Evolutionary conservation across 2,797 vertebrate species (phyloP).

Genomic region (Salarias fasciatus): DNA sequence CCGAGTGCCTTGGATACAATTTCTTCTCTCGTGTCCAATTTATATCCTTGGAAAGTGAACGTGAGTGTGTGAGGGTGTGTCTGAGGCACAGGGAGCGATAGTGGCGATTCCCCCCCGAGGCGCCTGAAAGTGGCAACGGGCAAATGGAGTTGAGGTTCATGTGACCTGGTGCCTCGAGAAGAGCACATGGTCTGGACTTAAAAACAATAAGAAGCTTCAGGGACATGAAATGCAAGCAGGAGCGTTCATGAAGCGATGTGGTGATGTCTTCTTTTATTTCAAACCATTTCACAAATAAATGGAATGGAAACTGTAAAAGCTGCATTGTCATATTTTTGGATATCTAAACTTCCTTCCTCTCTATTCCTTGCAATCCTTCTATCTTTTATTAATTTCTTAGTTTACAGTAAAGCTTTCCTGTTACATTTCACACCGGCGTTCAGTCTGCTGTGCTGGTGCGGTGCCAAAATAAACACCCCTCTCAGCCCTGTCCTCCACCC

Average conservation of each 20-base stretch:
- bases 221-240: conserved; percentile 1
- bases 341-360: no score
- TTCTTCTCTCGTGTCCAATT: conserved; percentile 69
- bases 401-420: background rate
- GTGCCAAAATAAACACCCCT: conserved; percentile 28
- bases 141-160: conserved; percentile 70
- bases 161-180: conserved; percentile 71
- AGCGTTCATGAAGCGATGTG: conserved; percentile 11
- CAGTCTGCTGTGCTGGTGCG: conserved; percentile 20
- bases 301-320: no score
- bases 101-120: conserved; percentile 60
- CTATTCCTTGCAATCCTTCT: no score
- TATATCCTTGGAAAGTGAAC: conserved; percentile 39
- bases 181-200: conserved; percentile 70
- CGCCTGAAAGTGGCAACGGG: conserved; percentile 68
- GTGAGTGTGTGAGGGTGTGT: conserved; percentile 19
- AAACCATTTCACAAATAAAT: no score
- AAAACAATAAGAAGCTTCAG: conserved; percentile 65
- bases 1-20: conserved; percentile 56
- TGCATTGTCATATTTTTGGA: no score
- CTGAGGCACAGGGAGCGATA: conserved; percentile 39
- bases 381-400: no score
- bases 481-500: conserved; percentile 2
- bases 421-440: conserved; percentile 5
- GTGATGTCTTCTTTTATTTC: no score